A percentile compares a stretch with the other conserved stretches of the same genome.
Evolutionary conservation across 2,797 vertebrate genomes (phyloP).

Genomic region (Carcharodon carcharias): DNA sequence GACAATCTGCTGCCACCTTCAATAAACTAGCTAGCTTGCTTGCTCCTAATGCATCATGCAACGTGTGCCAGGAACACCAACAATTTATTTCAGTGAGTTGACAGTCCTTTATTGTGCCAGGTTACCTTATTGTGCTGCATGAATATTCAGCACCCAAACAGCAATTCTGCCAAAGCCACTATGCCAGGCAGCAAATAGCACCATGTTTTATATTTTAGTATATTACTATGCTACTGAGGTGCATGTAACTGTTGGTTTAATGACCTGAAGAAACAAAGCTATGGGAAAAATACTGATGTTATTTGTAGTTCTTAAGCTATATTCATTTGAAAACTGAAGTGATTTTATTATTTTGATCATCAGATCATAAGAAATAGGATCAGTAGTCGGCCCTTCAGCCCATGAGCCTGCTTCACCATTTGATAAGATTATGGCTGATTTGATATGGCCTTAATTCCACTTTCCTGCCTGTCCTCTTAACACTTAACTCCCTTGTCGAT

Average conservation of each 20-base stretch:
- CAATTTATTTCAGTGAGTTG: not conserved
- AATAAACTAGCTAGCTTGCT: not conserved
- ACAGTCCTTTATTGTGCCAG: not conserved
- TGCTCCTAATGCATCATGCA: not conserved
- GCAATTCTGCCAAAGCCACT: not conserved
- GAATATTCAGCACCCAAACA: not conserved
- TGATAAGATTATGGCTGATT: not conserved
- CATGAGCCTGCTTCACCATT: not conserved
- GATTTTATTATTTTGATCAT: not conserved
- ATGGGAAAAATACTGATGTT: not conserved
- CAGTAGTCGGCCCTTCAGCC: not conserved
- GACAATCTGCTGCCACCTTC: not conserved
- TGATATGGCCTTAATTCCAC: not conserved
- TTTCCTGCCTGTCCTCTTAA: not conserved
- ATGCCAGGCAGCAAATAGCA: not conserved
- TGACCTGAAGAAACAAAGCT: not conserved
- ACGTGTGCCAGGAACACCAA: not conserved
- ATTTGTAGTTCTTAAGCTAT: not conserved
- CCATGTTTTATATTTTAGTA: not conserved
- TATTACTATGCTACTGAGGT: not conserved
- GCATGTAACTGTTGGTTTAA: not conserved
- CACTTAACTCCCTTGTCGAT: not conserved
- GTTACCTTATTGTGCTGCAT: not conserved
- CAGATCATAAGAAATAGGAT: not conserved
- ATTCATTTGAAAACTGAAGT: not conserved